Evolutionary conservation across 2,888 invertebrate genomes (phyloP).

Genomic region (Conomelus anceps): DNA sequence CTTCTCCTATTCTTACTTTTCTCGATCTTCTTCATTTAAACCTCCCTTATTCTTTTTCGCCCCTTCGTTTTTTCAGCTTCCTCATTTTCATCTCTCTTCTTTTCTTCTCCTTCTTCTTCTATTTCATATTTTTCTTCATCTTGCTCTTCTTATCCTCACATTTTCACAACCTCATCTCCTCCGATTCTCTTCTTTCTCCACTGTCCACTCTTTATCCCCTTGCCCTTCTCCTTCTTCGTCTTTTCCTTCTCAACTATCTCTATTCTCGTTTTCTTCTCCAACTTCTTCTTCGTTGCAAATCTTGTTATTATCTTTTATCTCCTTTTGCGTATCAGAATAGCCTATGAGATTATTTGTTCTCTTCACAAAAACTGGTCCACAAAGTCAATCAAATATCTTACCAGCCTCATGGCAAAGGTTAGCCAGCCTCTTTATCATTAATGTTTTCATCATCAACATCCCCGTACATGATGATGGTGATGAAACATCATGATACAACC

Average conservation of each 20-base stretch:
- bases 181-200: not conserved
- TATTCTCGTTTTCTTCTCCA: too few relatives aligned
- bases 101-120: not conserved
- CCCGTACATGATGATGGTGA: not conserved
- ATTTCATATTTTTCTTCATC: not conserved
- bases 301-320: not conserved
- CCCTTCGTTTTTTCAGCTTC: not conserved
- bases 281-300: too few relatives aligned
- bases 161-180: not conserved
- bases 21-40: too few relatives aligned
- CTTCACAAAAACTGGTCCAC: not conserved
- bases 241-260: too few relatives aligned
- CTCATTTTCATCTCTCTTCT: not conserved
- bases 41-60: not conserved
- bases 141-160: not conserved
- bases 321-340: not conserved
- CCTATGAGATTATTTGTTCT: not conserved
- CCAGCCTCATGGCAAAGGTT: not conserved
- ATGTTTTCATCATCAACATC: not conserved
- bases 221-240: too few relatives aligned
- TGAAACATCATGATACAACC: not conserved
- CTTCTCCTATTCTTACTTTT: too few relatives aligned
- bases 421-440: not conserved
- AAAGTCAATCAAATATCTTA: not conserved
- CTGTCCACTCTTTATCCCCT: too few relatives aligned